A percentile compares a stretch with the other conserved stretches of the same genome.
phyloP scores from a whole-genome alignment of 2,113 vertebrate genomes.

The Tinamus guttatus region DNA sequence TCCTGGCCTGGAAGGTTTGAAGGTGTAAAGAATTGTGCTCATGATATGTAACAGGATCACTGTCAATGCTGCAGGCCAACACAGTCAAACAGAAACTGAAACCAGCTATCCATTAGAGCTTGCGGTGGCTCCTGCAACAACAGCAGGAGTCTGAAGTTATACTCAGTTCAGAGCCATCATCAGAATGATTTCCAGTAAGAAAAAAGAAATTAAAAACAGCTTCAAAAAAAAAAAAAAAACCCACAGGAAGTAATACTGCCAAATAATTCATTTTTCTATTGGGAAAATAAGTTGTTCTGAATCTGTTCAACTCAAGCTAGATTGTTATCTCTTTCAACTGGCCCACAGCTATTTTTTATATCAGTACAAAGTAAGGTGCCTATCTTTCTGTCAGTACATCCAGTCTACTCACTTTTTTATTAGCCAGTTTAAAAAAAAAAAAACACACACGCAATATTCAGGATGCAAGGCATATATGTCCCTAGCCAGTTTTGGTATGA shows the following conservation, averaged over 20 bases:
- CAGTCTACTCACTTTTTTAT: neutral
- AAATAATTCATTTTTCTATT: constrained; percentile 23
- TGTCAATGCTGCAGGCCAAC: neutral
- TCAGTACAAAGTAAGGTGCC: constrained; percentile 19
- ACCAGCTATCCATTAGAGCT: neutral
- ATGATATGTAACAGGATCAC: neutral
- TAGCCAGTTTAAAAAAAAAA: neutral
- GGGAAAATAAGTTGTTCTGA: constrained; percentile 37
- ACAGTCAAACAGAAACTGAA: neutral
- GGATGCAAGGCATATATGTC: neutral
- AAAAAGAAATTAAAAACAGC: neutral
- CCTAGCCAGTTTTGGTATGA: neutral
- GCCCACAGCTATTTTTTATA: constrained; percentile 31
- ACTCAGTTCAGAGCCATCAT: neutral
- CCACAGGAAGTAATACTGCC: neutral
- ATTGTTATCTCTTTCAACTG: constrained; percentile 13
- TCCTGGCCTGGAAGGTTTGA: neutral
- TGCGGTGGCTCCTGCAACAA: constrained; percentile 7
- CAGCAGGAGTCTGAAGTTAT: neutral
- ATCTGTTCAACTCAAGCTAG: neutral
- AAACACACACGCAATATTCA: neutral
- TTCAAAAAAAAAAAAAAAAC: neutral
- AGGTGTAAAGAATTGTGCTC: neutral
- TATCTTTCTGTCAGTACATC: neutral
- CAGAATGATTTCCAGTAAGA: neutral